These are phyloP conservation scores for Rhadina sibilatrix DNA, from an alignment of 2,113 vertebrate genomes.

Conservation along the genomic window DNA sequence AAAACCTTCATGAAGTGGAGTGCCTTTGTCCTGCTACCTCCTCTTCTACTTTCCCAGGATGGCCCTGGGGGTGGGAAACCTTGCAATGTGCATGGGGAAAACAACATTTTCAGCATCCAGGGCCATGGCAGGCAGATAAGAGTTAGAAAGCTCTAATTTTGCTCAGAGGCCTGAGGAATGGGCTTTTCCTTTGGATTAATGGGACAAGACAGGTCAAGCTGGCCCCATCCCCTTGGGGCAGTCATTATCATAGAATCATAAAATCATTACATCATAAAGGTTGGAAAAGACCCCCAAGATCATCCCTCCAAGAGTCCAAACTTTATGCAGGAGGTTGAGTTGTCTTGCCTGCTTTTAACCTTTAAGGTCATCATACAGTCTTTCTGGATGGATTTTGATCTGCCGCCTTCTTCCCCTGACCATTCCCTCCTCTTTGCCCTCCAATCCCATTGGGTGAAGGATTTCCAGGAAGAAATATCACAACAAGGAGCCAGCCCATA, in stretches of 20 bases:
- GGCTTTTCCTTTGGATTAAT: not conserved
- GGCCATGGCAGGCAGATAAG: not conserved
- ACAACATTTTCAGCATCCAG: not conserved
- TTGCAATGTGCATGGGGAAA: rapidly evolving
- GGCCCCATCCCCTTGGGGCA: rapidly evolving
- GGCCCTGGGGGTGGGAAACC: rapidly evolving
- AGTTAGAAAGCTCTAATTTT: not conserved
- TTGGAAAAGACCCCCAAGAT: not conserved
- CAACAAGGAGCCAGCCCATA: not conserved
- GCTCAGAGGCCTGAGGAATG: not conserved
- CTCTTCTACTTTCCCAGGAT: not conserved
- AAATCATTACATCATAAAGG: not conserved
- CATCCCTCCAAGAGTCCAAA: not conserved
- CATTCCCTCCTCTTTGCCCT: not conserved
- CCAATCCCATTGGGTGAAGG: rapidly evolving
- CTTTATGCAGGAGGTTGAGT: not conserved
- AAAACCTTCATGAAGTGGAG: not conserved
- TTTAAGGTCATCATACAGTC: not conserved
- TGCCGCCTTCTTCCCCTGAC: rapidly evolving
- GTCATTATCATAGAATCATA: not conserved
- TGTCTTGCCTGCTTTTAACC: not conserved
- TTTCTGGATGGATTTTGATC: not conserved
- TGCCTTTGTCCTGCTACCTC: not conserved
- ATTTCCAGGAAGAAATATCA: not conserved
- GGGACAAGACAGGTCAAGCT: not conserved